A percentile compares a stretch with the other conserved stretches of the same genome.
Evolutionary conservation across 1,140 invertebrate genomes (phyloP).

Genomic region (Littorina saxatilis): DNA sequence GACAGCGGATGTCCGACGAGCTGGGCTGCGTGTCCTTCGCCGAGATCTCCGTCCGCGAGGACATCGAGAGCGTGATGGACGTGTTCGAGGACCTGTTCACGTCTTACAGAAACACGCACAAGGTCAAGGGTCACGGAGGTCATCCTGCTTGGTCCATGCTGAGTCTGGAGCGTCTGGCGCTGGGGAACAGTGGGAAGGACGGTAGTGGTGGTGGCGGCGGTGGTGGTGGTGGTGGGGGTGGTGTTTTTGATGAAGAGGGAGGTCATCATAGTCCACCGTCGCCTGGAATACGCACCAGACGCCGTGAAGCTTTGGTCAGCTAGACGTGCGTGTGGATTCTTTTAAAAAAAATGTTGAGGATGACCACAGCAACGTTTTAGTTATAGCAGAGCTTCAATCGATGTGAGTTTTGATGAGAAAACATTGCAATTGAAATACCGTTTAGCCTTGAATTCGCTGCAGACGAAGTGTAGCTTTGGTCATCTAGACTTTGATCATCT

Average conservation of each 20-base stretch:
- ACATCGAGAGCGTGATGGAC: slow-evolving; percentile 78
- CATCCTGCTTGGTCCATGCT: background rate
- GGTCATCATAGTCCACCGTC: background rate
- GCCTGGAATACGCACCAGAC: too few relatives aligned
- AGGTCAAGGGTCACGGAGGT: background rate
- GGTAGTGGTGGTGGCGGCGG: background rate
- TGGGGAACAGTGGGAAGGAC: background rate
- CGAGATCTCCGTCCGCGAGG: slow-evolving; percentile 88
- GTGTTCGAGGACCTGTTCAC: slow-evolving; percentile 63
- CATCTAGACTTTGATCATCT: too few relatives aligned
- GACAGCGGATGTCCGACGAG: slow-evolving; percentile 82
- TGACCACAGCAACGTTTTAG: too few relatives aligned
- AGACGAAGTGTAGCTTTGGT: too few relatives aligned
- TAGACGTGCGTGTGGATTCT: too few relatives aligned
- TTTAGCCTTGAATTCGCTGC: too few relatives aligned
- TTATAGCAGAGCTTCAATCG: too few relatives aligned
- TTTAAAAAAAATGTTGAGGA: too few relatives aligned
- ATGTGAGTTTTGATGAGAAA: too few relatives aligned
- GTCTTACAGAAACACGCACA: slow-evolving; percentile 10
- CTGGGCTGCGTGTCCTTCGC: slow-evolving; percentile 87
- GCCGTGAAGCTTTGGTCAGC: too few relatives aligned
- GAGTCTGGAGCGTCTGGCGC: background rate
- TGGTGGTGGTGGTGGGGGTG: background rate
- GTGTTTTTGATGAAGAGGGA: background rate
- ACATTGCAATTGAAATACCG: too few relatives aligned